Conservation (phyloP, 2,888 invertebrate species). For the Allygus modestus region DNA sequence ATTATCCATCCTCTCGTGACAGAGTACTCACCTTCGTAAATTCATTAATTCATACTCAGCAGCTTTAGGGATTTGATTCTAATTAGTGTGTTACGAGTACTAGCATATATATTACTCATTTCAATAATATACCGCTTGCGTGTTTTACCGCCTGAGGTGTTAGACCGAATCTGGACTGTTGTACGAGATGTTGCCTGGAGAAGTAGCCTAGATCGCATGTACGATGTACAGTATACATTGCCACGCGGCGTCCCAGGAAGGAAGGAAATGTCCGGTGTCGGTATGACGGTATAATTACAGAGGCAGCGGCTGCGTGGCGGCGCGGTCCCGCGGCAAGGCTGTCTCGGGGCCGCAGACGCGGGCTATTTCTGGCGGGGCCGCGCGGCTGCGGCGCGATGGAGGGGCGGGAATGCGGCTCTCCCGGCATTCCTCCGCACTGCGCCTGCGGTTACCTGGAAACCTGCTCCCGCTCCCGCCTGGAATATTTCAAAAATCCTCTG, state of each 20-base stretch:
- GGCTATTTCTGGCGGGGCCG: constrained; percentile 35
- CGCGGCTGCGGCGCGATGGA: constrained; percentile 2
- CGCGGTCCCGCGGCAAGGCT: constrained; percentile 46
- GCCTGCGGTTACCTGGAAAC: constrained; percentile 10
- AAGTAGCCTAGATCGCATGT: not conserved
- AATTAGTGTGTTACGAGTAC: too few species aligned
- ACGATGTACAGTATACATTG: not conserved
- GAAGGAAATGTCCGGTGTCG: constrained; percentile 31
- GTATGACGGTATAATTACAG: not conserved
- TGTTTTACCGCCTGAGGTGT: too few species aligned
- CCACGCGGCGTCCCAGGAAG: not conserved
- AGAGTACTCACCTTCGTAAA: too few species aligned
- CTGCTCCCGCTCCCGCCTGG: constrained; percentile 12
- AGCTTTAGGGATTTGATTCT: too few species aligned
- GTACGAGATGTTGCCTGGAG: not conserved
- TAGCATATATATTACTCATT: too few species aligned
- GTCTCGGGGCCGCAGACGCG: constrained; percentile 45
- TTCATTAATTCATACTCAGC: too few species aligned
- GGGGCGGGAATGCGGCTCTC: constrained; percentile 48
- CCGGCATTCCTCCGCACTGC: constrained; percentile 26
- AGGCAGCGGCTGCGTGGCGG: constrained; percentile 19
- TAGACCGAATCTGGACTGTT: too few species aligned
- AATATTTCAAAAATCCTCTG: constrained; percentile 12
- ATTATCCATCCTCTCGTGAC: too few species aligned
- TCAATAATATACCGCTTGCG: too few species aligned